Evolutionary conservation across 2,797 vertebrate species (phyloP).

Genomic region (Rhinatrema bivittatum): DNA sequence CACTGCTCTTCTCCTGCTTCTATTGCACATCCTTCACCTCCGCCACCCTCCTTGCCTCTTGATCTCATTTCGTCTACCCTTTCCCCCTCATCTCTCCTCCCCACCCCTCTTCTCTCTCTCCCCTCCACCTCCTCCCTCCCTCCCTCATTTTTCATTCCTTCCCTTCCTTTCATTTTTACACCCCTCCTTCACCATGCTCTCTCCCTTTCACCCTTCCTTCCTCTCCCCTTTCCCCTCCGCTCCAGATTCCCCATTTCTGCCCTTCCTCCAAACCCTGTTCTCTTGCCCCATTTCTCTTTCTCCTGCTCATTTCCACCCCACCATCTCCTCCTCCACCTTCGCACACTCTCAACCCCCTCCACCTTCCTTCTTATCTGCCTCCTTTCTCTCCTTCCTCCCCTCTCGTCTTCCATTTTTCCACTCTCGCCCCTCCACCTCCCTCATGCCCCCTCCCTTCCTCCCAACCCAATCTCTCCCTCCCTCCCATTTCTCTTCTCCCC

Average conservation of each 20-base stretch:
- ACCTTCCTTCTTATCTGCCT: no score
- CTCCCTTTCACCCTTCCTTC: neutral
- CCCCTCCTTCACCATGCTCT: neutral
- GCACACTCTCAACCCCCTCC: neutral
- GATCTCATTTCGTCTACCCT: neutral
- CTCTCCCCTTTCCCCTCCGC: constrained; percentile 8
- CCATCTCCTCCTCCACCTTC: constrained; percentile 14
- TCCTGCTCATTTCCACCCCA: no score
- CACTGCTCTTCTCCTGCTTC: neutral
- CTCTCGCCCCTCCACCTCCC: no score
- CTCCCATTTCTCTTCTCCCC: neutral
- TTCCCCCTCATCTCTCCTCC: neutral
- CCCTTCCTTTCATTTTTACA: no score
- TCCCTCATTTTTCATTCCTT: no score
- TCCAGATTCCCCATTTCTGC: no score
- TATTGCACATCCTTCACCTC: neutral
- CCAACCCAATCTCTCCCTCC: neutral
- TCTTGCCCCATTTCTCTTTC: no score
- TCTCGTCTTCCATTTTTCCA: no score
- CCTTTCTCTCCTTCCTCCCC: no score
- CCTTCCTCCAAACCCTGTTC: no score
- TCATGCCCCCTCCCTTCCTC: no score
- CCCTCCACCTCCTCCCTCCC: constrained; percentile 12
- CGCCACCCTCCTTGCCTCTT: no score
- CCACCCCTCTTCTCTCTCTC: constrained; percentile 5